Percentiles rank a stretch among this genome's conserved stretches.
Conservation (phyloP, 2,888 invertebrate species). For the Lobophora halterata region DNA sequence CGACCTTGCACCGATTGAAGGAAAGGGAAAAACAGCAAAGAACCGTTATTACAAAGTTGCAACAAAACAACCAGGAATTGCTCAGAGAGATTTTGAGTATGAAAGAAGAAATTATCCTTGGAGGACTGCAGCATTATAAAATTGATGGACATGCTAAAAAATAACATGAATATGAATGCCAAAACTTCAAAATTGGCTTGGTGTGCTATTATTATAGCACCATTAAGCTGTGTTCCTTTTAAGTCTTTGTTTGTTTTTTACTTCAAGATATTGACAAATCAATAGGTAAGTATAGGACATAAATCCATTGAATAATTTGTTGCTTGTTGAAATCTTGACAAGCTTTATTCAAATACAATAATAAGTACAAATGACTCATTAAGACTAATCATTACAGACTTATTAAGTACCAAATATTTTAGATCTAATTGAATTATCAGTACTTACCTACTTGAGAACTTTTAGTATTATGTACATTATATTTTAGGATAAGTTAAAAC, state of each 20-base stretch:
- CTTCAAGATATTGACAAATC: too few species aligned
- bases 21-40: conserved; percentile 54
- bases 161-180: conserved; percentile 1
- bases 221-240: too few species aligned
- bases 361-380: too few species aligned
- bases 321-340: too few species aligned
- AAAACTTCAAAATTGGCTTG: too few species aligned
- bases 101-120: conserved; percentile 34
- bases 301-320: too few species aligned
- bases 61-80: conserved; percentile 54
- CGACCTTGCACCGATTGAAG: conserved; percentile 46
- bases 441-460: background rate
- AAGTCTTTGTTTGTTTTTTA: too few species aligned
- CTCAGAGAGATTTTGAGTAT: conserved; percentile 44
- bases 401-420: too few species aligned
- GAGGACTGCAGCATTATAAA: conserved; percentile 36
- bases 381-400: too few species aligned
- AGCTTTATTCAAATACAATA: too few species aligned
- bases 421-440: background rate
- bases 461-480: conserved; percentile 1
- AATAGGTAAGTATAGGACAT: too few species aligned
- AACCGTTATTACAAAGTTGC: conserved; percentile 53
- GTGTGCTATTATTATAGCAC: too few species aligned
- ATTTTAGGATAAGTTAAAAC: conserved; percentile 6
- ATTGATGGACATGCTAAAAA: conserved; percentile 25